Percentiles rank a stretch among this genome's conserved stretches.
phyloP scores from a whole-genome alignment of 2,113 vertebrate genomes.

The Ahaetulla prasina region DNA sequence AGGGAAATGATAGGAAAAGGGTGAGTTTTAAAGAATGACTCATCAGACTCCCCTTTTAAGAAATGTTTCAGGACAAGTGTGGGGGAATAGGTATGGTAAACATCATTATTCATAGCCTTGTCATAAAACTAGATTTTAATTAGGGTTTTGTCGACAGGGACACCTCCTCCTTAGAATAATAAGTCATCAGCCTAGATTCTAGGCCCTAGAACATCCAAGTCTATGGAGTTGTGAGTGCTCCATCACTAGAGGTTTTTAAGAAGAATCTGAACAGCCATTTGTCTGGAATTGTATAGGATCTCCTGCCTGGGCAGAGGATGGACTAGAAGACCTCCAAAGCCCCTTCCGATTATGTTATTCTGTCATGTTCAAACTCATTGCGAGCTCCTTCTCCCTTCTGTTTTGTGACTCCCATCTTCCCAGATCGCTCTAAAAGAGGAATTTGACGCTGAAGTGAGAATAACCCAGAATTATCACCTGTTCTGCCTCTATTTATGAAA shows the following conservation, averaged over 20 bases:
- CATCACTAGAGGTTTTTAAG: background rate
- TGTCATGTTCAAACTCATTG: background rate
- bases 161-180: background rate
- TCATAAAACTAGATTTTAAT: background rate
- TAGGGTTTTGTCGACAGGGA: background rate
- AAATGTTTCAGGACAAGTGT: background rate
- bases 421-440: background rate
- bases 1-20: slow-evolving; percentile 78
- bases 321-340: background rate
- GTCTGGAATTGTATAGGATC: background rate
- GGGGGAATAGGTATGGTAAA: background rate
- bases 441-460: background rate
- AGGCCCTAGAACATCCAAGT: background rate
- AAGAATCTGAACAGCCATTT: background rate
- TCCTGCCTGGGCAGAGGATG: background rate
- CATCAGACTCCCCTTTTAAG: background rate
- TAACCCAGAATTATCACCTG: background rate
- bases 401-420: background rate
- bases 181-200: background rate
- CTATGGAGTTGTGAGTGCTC: background rate
- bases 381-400: background rate
- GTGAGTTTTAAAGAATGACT: slow-evolving; percentile 52
- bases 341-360: background rate
- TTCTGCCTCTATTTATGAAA: background rate
- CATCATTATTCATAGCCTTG: background rate